Evolutionary conservation across 2,888 invertebrate species (phyloP).

Genomic region (Disparrhopalites patrizii): DNA sequence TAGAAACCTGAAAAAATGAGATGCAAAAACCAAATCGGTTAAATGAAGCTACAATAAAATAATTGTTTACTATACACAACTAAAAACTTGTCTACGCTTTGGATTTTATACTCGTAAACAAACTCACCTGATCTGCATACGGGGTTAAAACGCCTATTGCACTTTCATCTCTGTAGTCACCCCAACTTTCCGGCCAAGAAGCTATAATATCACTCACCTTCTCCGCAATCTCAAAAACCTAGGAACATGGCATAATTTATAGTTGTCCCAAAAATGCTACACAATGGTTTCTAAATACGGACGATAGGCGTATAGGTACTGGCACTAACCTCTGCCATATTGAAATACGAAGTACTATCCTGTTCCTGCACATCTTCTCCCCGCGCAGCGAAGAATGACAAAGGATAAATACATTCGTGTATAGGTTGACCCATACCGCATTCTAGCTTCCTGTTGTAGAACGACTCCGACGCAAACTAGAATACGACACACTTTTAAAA

Average conservation of each 20-base stretch:
- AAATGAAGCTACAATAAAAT: neutral
- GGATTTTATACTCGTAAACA: neutral
- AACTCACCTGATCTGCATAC: conserved; percentile 70
- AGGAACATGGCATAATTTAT: too few species aligned
- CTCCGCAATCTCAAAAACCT: conserved; percentile 71
- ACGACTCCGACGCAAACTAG: conserved; percentile 70
- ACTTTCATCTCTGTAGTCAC: conserved; percentile 65
- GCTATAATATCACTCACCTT: conserved; percentile 67
- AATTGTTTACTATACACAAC: conserved; percentile 1
- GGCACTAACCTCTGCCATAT: conserved; percentile 66
- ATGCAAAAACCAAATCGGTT: conserved; percentile 45
- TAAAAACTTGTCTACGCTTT: too few species aligned
- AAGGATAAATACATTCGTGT: conserved; percentile 63
- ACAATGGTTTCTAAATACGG: too few species aligned
- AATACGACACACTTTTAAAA: conserved; percentile 27
- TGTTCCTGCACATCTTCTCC: conserved; percentile 75
- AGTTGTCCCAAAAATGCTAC: too few species aligned
- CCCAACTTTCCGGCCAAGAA: conserved; percentile 72
- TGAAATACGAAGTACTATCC: conserved; percentile 70
- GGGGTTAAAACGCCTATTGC: conserved; percentile 81
- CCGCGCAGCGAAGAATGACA: conserved; percentile 74
- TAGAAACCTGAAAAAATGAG: conserved; percentile 49
- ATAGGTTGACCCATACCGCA: conserved; percentile 68
- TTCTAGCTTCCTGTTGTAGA: conserved; percentile 72
- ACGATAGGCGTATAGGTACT: too few species aligned